Evolutionary conservation across 2,888 invertebrate genomes (phyloP), one percentile per base, ranked within the genome.

Genomic region (Cremastinae sp.): DNA sequence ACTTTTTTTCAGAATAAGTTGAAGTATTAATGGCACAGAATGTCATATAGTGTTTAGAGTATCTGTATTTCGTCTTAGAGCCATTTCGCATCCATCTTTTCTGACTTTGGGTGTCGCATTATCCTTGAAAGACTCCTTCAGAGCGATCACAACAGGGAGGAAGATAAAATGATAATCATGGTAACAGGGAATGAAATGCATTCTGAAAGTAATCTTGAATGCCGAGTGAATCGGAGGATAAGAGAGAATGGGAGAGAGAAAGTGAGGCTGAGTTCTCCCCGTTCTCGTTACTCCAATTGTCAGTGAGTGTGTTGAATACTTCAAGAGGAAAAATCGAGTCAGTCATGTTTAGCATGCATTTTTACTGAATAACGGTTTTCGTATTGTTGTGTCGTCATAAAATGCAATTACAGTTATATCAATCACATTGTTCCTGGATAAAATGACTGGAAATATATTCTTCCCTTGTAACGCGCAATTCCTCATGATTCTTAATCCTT

Each of bases 381-480:
- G 39, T 10, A 47, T 64, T 64, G 61, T 66, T 71, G 71, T 59
- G 55, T 75, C 65, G 55, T 59, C 49, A 12, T 65, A 10, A 14
- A 22, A 53, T 18, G 37, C 20, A 12, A 22, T 64, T 37, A 16
- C 49, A 45, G 22, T 5, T 20, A 56, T 20, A 47, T 37, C 53
- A 1, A 37, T 65, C 43, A 20, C 49, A 9, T 69, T 58, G 51
- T 56, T 51, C 22, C n/a, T 18, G 47, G n/a, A 59, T 58, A 45
- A 53, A 59, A 22, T 20, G n/a, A 9, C 9, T 1, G 16, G 22
- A 59, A 14, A 37, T 5, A 49, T 1, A 51, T 1, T 3, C 22
- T 12, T 0, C 20, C 2, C 39, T 28, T 1, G 35, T 28, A 41
- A 22, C 43, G n/a, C n/a, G n/a, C n/a, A n/a, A n/a, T n/a, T n/a